Evolutionary conservation across 2,888 invertebrate species (phyloP).

Genomic region (Cephalotes varians): DNA sequence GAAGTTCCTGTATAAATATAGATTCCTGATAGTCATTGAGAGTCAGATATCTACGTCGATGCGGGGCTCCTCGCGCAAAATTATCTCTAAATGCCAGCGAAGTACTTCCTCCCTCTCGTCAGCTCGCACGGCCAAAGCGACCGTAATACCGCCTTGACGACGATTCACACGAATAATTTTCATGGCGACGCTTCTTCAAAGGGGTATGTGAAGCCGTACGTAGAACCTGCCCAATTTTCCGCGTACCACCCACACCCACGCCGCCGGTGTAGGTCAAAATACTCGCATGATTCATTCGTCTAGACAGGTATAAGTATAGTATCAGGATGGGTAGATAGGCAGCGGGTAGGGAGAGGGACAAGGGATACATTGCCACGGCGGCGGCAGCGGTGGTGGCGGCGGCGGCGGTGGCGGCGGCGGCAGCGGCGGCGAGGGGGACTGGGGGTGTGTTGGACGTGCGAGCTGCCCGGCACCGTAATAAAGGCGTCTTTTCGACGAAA

Average conservation of each 20-base stretch:
- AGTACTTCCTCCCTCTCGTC: background rate
- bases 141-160: background rate
- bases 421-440: background rate
- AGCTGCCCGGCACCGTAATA: slow-evolving; percentile 70
- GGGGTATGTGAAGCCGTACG: slow-evolving; percentile 61
- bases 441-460: slow-evolving; percentile 35
- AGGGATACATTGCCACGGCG: slow-evolving; percentile 43
- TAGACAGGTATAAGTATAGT: slow-evolving; percentile 77
- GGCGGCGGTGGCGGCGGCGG: background rate
- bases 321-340: slow-evolving; percentile 49
- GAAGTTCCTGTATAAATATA: slow-evolving; percentile 1
- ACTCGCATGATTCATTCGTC: slow-evolving; percentile 77
- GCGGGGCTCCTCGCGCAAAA: background rate
- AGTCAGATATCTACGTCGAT: slow-evolving; percentile 9
- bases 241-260: slow-evolving; percentile 70
- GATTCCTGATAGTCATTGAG: slow-evolving; percentile 1
- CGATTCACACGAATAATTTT: slow-evolving; percentile 37
- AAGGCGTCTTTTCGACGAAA: slow-evolving; percentile 71
- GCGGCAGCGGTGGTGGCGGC: background rate
- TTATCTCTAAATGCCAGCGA: slow-evolving; percentile 13
- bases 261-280: slow-evolving; percentile 66
- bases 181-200: slow-evolving; percentile 45
- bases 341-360: slow-evolving; percentile 37
- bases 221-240: slow-evolving; percentile 74
- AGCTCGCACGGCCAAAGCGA: background rate